Conservation (phyloP, 2,113 vertebrate species). For the Probosciger aterrimus region DNA sequence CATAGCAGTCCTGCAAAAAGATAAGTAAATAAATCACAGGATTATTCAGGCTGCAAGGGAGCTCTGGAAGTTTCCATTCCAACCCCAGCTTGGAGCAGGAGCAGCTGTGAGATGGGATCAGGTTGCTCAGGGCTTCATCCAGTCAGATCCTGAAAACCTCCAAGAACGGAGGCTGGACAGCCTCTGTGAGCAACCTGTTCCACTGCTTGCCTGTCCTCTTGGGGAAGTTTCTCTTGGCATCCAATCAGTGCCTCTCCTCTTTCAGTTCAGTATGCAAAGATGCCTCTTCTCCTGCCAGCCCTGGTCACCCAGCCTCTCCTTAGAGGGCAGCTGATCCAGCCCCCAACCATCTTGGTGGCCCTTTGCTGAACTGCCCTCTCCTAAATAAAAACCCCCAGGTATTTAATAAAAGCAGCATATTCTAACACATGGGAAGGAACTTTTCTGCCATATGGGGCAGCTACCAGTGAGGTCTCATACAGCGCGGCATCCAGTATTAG, state of each 20-base stretch:
- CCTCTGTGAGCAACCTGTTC: neutral
- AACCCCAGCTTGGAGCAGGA: neutral
- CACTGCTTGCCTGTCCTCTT: neutral
- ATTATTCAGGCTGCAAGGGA: neutral
- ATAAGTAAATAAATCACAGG: neutral
- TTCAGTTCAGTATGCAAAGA: neutral
- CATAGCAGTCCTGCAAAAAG: neutral
- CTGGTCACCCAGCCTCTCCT: neutral
- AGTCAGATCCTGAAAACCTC: neutral
- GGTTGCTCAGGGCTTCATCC: neutral
- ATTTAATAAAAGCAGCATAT: neutral
- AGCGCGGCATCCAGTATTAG: rapidly evolving
- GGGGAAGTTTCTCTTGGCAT: neutral
- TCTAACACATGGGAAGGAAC: neutral
- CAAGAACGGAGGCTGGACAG: neutral
- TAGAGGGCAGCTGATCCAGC: neutral
- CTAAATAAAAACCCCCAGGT: neutral
- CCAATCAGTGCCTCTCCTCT: neutral
- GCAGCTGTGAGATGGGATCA: neutral
- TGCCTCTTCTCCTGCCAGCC: neutral
- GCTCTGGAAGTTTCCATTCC: neutral
- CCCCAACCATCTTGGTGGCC: too few species aligned
- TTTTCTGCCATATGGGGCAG: neutral
- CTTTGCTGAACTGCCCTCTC: neutral
- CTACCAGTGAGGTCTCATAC: neutral